These are phyloP conservation scores for Anorthoa munda DNA, from an alignment of 2,888 invertebrate genomes.

Conservation along the genomic window DNA sequence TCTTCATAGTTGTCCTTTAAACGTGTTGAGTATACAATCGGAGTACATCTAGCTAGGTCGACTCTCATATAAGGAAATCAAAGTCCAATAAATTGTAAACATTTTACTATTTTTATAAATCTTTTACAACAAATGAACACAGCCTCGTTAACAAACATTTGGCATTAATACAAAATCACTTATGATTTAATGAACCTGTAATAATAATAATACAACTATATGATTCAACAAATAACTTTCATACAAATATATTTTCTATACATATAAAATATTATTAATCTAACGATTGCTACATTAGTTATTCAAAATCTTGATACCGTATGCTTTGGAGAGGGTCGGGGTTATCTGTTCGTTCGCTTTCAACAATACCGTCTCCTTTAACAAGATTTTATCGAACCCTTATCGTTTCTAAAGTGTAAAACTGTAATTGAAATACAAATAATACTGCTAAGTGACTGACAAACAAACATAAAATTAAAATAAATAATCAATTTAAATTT, in stretches of 20 bases:
- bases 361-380: conserved; percentile 80
- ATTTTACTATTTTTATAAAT: conserved; percentile 75
- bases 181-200: conserved; percentile 65
- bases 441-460: conserved; percentile 69
- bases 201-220: conserved; percentile 66
- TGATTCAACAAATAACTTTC: conserved; percentile 68
- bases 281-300: conserved; percentile 65
- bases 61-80: conserved; percentile 65
- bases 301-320: conserved; percentile 74
- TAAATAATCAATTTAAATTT: conserved; percentile 1
- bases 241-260: conserved; percentile 68
- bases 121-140: conserved; percentile 74
- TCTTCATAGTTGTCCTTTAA: conserved; percentile 2
- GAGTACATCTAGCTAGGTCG: conserved; percentile 35
- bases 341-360: conserved; percentile 64
- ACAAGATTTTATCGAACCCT: conserved; percentile 87
- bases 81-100: conserved; percentile 70
- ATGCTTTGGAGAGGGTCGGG: conserved; percentile 59
- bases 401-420: conserved; percentile 88
- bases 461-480: conserved; percentile 47
- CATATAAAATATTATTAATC: conserved; percentile 58
- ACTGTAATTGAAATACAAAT: conserved; percentile 84
- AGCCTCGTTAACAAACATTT: conserved; percentile 75
- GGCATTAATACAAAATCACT: conserved; percentile 71
- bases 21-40: conserved; percentile 10